These are phyloP conservation scores for Electrophaes corylata DNA, from an alignment of 2,888 invertebrate genomes.

Conservation along the genomic window DNA sequence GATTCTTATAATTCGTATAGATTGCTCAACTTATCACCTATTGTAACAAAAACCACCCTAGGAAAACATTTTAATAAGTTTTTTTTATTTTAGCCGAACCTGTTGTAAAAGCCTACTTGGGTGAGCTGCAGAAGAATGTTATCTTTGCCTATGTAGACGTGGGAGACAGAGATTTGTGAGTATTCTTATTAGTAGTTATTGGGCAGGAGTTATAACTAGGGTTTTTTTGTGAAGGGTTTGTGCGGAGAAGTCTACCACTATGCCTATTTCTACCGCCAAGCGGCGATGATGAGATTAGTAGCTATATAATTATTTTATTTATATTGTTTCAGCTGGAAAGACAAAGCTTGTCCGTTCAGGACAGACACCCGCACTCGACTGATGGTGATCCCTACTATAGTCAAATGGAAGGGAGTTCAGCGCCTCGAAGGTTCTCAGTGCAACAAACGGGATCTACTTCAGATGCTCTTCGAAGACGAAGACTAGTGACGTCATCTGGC, in stretches of 20 bases:
- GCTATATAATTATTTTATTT: neutral
- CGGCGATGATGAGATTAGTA: too few species aligned
- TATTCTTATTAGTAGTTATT: too few species aligned
- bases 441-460: constrained; percentile 88
- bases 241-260: too few species aligned
- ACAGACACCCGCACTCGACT: constrained; percentile 89
- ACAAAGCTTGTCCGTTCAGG: constrained; percentile 91
- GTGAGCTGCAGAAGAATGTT: constrained; percentile 83
- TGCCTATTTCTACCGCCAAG: too few species aligned
- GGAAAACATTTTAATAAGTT: too few species aligned
- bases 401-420: constrained; percentile 91
- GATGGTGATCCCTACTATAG: constrained; percentile 92
- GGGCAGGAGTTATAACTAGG: too few species aligned
- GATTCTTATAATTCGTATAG: too few species aligned
- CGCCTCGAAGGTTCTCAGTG: constrained; percentile 92
- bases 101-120: constrained; percentile 87
- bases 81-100: constrained; percentile 87
- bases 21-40: too few species aligned
- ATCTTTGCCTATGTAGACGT: constrained; percentile 91
- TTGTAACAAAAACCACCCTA: too few species aligned
- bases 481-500: constrained; percentile 54
- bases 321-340: constrained; percentile 89
- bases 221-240: too few species aligned
- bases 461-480: constrained; percentile 91
- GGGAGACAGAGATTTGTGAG: constrained; percentile 90